Base-by-base conservation (phyloP, 1,140 invertebrate genomes). In the Tetragnatha versicolor region DNA sequence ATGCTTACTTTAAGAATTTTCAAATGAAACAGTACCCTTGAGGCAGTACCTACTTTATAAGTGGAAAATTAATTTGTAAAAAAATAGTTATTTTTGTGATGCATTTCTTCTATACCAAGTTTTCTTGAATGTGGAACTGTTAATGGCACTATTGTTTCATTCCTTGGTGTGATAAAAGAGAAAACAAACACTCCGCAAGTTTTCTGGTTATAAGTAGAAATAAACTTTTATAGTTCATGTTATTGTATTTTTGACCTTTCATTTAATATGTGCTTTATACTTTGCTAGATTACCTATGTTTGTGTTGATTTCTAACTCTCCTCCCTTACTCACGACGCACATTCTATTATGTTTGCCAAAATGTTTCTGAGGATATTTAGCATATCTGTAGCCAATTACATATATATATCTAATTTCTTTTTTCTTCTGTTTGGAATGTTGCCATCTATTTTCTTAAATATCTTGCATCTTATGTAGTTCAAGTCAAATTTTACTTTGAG, bases 141-240 rank as follows among this genome's bases (percentile, higher is more conserved):
- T n/a, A 25, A 14, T 61, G 58, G 22, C 22, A 65, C 20, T 5
- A 61, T 31, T 45, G 73, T 77, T 77, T 77, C 73, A 77, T 77
- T 77, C 61, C 60, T 58, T 79, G 22, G 63, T 68, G 76, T 79
- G 76, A 79, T 69, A 69, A 79, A 79, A 79, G 63, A 79, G 76
- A 79, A 79, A 79, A 79, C 76, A 79, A 39, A 22, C 39, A 77
- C 20, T 79, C 76, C 39, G 47, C 33, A 79, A 69, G 61, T 79
- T 79, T 79, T 79, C 76, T 33, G 47, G 61, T 79, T 79, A 79
- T 58, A 68, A 60, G 76, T 79, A 79, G 76, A 60, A 79, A 79
- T 60, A 45, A 58, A 65, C 55, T 79, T 79, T 60, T 79, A 79
- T 79, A 79, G 76, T 68, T 69, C 76, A 79, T 79, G 76, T 79